phyloP scores from a whole-genome alignment of 2,797 vertebrate species.

The Phyllotis vaccarum region DNA sequence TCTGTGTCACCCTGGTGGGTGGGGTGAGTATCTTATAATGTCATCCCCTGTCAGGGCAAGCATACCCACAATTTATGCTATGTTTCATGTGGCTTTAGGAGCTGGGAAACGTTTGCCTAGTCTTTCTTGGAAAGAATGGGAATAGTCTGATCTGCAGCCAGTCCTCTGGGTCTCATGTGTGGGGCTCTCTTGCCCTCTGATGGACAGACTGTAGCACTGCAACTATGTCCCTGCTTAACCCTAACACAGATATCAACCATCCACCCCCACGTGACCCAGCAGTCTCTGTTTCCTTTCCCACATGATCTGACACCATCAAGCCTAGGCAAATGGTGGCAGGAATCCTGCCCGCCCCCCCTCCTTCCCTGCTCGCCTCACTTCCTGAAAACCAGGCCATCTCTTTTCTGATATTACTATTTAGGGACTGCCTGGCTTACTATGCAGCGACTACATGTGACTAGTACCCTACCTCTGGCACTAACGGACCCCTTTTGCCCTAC shows the following conservation, averaged over 20 bases:
- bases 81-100: background rate
- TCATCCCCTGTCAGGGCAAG: background rate
- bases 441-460: background rate
- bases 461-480: background rate
- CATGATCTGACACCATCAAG: background rate
- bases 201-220: constrained; percentile 22
- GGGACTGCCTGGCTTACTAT: background rate
- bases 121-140: background rate
- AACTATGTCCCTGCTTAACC: background rate
- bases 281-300: background rate
- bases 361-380: background rate
- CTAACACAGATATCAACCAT: accelerated
- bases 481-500: accelerated
- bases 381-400: background rate
- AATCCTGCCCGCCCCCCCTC: background rate
- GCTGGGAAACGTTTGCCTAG: background rate
- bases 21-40: background rate
- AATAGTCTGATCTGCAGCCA: background rate
- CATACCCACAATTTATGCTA: background rate
- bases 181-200: constrained; percentile 71
- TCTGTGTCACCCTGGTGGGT: background rate
- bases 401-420: background rate
- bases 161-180: background rate
- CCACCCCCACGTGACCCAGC: too few relatives aligned
- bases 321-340: background rate